Evolutionary conservation across 2,888 invertebrate genomes (phyloP).

Genomic region (Chydorus sphaericus): DNA sequence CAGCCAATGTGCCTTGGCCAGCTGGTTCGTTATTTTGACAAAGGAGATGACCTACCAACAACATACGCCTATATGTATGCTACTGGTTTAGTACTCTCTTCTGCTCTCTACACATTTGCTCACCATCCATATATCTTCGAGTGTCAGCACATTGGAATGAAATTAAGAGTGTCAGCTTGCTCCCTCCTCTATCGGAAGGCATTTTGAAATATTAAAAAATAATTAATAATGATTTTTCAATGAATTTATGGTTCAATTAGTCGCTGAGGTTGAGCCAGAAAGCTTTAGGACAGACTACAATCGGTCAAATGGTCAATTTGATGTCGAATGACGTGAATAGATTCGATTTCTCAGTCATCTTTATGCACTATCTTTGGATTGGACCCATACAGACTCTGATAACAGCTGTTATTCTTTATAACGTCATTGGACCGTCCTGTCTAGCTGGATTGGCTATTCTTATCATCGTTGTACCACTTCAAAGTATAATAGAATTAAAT

Average conservation of each 20-base stretch:
- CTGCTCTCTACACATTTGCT: constrained; percentile 56
- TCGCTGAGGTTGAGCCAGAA: constrained; percentile 43
- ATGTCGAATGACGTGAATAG: constrained; percentile 87
- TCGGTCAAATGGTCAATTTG: constrained; percentile 84
- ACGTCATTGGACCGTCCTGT: constrained; percentile 50
- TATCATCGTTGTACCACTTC: constrained; percentile 65
- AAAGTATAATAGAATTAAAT: too few species aligned
- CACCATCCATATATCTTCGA: constrained; percentile 82
- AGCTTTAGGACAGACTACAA: constrained; percentile 70
- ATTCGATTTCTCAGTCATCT: constrained; percentile 67
- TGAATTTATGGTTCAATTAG: background rate
- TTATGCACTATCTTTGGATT: constrained; percentile 26
- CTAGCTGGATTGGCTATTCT: constrained; percentile 64
- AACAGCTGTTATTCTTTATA: constrained; percentile 64
- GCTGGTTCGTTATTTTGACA: constrained; percentile 46
- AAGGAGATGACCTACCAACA: constrained; percentile 33
- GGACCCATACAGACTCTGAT: constrained; percentile 69
- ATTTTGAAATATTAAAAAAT: constrained; percentile 21
- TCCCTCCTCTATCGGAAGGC: constrained; percentile 73
- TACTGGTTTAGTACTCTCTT: constrained; percentile 52
- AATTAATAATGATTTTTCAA: background rate
- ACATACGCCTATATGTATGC: constrained; percentile 60
- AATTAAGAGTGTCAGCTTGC: constrained; percentile 63
- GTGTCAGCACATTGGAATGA: constrained; percentile 55
- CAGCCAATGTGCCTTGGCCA: constrained; percentile 50